Base-by-base conservation (phyloP, 1,140 invertebrate species). In the Phthorimaea operculella region DNA sequence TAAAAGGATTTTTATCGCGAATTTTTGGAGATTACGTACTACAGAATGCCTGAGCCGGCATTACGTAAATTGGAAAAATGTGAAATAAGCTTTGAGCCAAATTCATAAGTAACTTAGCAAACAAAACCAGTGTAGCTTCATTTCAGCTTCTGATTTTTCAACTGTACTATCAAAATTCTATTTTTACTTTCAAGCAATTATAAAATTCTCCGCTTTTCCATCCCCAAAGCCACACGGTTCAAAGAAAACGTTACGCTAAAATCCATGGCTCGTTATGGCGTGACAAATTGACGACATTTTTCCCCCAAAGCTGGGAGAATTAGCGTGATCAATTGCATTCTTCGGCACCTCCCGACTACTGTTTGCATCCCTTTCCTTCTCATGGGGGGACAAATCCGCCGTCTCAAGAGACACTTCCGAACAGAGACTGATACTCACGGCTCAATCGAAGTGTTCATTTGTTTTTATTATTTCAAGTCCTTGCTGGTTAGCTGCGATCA, bases 201-300 rank as follows among this genome's bases (percentile, higher is more conserved):
- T 28, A 28, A 28, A 28, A 28, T 6, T 28, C 21, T 2, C 6
- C 21, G 21, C 21, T 6, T 28, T 28, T 28, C 6, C 21, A 28
- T 28, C 21, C 21, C 21, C 21, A 28, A 28, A 28, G 2, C 21
- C 21, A 28, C 21, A 28, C 21, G 21, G 45, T 55, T 60, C 36
- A 62, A 57, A 59, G 57, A 59, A 59, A 61, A 55, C 50, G 49
- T 58, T 55, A 52, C 55, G 63, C 58, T 51, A 56, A 63, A 70
- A 66, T 74, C 64, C 68, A 60, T 61, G 66, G 64, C 68, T 75
- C 73, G 77, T 80, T 79, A 74, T 78, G 70, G 70, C 68, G 66
- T 78, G 76, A 83, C 74, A 80, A 83, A 83, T 80, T 76, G 70
- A 65, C 57, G 72, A 74, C 73, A 83, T 83, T 83, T 80, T 77